Evolutionary conservation across 2,888 invertebrate species (phyloP).

Genomic region (Dusona sp.): DNA sequence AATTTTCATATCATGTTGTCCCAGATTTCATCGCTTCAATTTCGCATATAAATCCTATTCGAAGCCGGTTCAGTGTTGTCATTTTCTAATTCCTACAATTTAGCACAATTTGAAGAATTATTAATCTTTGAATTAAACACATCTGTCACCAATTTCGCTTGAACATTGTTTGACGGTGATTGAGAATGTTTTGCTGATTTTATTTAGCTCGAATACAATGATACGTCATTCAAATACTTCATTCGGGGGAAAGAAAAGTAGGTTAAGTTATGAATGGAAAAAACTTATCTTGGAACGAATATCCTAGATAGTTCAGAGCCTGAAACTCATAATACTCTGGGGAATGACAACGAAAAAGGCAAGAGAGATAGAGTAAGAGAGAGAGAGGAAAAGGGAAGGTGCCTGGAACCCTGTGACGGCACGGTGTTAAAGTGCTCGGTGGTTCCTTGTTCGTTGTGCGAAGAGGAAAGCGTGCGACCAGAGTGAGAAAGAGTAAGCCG

Average conservation of each 20-base stretch:
- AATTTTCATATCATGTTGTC: conserved; percentile 27
- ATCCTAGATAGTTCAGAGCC: conserved; percentile 23
- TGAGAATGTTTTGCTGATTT: neutral
- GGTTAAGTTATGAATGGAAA: neutral
- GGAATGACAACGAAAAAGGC: conserved; percentile 12
- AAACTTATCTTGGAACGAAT: conserved; percentile 13
- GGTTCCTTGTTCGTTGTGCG: conserved; percentile 31
- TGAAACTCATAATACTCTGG: conserved; percentile 34
- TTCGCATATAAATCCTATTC: neutral
- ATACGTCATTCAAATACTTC: neutral
- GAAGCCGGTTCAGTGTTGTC: neutral
- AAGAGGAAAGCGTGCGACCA: conserved; percentile 39
- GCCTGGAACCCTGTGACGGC: conserved; percentile 29
- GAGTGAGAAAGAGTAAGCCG: conserved; percentile 46
- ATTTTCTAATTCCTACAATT: neutral
- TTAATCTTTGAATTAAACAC: neutral
- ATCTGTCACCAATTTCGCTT: neutral
- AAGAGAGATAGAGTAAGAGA: conserved; percentile 1
- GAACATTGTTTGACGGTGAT: neutral
- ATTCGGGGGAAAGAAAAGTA: neutral
- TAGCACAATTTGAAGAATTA: neutral
- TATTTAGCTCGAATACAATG: neutral
- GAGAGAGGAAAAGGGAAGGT: conserved; percentile 4
- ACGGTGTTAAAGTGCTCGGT: conserved; percentile 44
- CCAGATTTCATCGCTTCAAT: conserved; percentile 35